These are phyloP conservation scores for Salmo trutta DNA, from an alignment of 2,797 vertebrate genomes.

Conservation along the genomic window DNA sequence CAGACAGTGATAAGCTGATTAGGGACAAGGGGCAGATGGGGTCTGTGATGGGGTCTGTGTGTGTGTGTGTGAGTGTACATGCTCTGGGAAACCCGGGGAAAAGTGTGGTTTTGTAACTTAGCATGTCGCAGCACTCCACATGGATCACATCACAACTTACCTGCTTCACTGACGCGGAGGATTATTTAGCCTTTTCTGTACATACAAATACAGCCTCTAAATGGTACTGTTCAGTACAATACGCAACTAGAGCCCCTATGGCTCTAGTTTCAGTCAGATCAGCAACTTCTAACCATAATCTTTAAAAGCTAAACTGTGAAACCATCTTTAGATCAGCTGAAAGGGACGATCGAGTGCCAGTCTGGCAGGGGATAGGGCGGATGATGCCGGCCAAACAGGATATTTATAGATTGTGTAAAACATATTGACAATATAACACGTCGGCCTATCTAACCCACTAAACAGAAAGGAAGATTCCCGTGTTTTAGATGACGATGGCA, in stretches of 20 bases:
- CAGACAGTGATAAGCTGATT: conserved; percentile 75
- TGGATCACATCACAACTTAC: conserved; percentile 28
- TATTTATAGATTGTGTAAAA: too few relatives aligned
- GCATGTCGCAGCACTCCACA: conserved; percentile 35
- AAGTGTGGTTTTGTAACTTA: conserved; percentile 64
- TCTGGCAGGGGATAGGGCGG: too few relatives aligned
- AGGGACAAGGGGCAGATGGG: conserved; percentile 67
- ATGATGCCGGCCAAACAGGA: too few relatives aligned
- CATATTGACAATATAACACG: too few relatives aligned
- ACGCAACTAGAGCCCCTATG: neutral
- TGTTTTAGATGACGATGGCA: too few relatives aligned
- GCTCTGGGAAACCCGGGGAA: conserved; percentile 56
- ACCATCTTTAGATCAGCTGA: neutral
- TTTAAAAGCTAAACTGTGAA: neutral
- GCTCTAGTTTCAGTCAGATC: neutral
- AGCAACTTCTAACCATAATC: neutral
- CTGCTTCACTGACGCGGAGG: neutral
- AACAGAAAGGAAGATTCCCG: too few relatives aligned
- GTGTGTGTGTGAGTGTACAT: conserved; percentile 40
- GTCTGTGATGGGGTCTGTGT: too few relatives aligned
- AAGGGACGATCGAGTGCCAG: neutral
- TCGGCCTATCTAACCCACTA: too few relatives aligned
- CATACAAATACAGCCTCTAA: conserved; percentile 16
- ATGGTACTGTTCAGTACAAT: conserved; percentile 31
- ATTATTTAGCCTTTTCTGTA: conserved; percentile 2